These are phyloP conservation scores for Zootoca vivipara DNA, from an alignment of 2,113 vertebrate genomes.

Conservation along the genomic window DNA sequence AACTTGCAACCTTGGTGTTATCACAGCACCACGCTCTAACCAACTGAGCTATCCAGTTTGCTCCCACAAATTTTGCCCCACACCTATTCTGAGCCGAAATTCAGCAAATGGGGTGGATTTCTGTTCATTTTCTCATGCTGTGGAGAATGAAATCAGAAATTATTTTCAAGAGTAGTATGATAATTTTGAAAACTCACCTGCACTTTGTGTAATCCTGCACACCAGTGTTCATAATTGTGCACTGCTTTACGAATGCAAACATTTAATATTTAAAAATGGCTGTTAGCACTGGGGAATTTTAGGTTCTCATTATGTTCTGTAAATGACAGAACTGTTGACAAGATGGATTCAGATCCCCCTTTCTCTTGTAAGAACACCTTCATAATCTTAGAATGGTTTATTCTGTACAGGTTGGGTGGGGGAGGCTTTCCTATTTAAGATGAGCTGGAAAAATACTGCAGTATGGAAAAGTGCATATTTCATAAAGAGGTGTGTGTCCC, in stretches of 20 bases:
- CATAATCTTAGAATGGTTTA: not conserved
- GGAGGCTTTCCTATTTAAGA: not conserved
- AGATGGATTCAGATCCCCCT: not conserved
- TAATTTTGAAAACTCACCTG: not conserved
- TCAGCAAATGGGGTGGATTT: not conserved
- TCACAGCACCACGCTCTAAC: no score
- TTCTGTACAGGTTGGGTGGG: not conserved
- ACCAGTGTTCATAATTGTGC: not conserved
- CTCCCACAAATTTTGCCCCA: not conserved
- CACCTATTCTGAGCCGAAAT: not conserved
- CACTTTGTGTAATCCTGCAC: not conserved
- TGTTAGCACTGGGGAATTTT: not conserved
- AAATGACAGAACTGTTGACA: not conserved
- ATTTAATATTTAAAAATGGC: constrained; percentile 2
- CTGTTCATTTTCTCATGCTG: not conserved
- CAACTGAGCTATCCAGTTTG: no score
- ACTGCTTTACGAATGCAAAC: not conserved
- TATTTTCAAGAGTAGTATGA: not conserved
- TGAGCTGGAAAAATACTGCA: not conserved
- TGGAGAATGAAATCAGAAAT: not conserved
- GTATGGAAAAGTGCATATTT: not conserved
- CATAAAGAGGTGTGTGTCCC: not conserved
- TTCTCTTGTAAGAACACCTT: not conserved
- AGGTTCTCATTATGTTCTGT: not conserved
- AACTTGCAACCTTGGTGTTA: no score